A percentile compares a stretch with the other conserved stretches of the same genome.
These are phyloP conservation scores for Atherinosoma microstoma DNA, from an alignment of 2,797 vertebrate genomes.

Conservation along the genomic window DNA sequence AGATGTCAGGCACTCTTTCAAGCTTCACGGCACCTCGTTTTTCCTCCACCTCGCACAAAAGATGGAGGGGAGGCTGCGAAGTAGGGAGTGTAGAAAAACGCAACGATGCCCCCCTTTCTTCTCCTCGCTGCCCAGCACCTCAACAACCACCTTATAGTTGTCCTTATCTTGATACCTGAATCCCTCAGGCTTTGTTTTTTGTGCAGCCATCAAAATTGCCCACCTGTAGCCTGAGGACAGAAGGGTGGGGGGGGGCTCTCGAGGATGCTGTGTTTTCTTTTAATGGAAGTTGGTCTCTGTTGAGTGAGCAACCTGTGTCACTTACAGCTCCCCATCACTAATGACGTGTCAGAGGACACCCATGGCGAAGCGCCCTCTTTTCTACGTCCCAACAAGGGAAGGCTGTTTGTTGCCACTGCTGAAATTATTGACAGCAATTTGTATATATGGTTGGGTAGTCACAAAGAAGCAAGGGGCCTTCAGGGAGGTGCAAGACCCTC, in stretches of 20 bases:
- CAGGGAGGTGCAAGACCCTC: constrained; percentile 37
- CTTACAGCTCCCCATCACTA: constrained; percentile 60
- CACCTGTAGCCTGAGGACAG: constrained; percentile 79
- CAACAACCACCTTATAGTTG: constrained; percentile 67
- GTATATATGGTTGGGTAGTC: constrained; percentile 42
- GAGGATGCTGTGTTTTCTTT: constrained; percentile 28
- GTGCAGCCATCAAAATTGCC: constrained; percentile 76
- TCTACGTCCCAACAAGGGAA: constrained; percentile 16
- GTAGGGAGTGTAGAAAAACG: constrained; percentile 53
- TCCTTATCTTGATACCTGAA: constrained; percentile 68
- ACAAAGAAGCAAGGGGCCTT: constrained; percentile 44
- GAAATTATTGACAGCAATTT: constrained; percentile 65
- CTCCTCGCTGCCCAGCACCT: constrained; percentile 36
- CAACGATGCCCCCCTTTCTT: constrained; percentile 4
- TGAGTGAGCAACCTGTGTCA: constrained; percentile 74
- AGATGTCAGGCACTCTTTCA: constrained; percentile 80
- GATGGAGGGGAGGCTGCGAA: constrained; percentile 24
- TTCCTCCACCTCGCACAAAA: constrained; percentile 71
- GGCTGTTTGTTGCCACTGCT: constrained; percentile 19
- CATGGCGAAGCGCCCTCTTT: constrained; percentile 35
- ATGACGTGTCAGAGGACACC: constrained; percentile 76
- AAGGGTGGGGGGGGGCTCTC: not conserved
- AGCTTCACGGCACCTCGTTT: constrained; percentile 83
- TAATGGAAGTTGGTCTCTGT: constrained; percentile 75
- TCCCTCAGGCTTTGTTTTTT: constrained; percentile 74